Percentiles rank a stretch among this genome's conserved stretches.
phyloP scores from a whole-genome alignment of 2,113 vertebrate genomes.

The Heliornis fulica region DNA sequence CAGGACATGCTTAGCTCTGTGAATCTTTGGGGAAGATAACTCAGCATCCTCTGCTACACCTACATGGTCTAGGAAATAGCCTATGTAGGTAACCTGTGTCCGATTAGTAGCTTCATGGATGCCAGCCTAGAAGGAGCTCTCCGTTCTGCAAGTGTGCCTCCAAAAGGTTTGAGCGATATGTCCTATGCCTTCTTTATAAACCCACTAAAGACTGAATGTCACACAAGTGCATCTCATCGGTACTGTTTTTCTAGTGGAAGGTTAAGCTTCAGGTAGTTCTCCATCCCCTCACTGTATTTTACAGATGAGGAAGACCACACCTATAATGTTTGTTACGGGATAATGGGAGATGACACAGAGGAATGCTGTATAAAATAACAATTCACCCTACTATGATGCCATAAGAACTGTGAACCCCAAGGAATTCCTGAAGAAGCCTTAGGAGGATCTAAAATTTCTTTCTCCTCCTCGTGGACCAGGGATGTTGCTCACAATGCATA shows the following conservation, averaged over 20 bases:
- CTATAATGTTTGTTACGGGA: neutral
- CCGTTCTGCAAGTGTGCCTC: accelerated
- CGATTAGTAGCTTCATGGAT: neutral
- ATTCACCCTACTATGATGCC: neutral
- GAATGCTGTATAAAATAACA: neutral
- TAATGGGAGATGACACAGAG: neutral
- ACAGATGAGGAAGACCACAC: neutral
- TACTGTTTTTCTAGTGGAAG: neutral
- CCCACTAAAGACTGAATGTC: neutral
- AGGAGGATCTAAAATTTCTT: neutral
- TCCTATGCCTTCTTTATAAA: neutral
- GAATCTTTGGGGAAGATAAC: neutral
- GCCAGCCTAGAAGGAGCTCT: neutral
- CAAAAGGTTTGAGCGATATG: neutral
- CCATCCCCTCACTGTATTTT: neutral
- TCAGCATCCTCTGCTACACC: neutral
- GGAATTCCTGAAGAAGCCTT: neutral
- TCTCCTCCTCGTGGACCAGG: too few relatives aligned
- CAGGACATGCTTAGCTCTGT: neutral
- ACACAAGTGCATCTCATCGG: neutral
- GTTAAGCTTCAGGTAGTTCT: neutral
- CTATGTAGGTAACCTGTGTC: neutral
- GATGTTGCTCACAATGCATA: neutral
- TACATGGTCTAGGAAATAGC: neutral
- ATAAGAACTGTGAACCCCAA: neutral